Evolutionary conservation across 1,140 invertebrate genomes (phyloP).

Genomic region (Calycopis cecrops): DNA sequence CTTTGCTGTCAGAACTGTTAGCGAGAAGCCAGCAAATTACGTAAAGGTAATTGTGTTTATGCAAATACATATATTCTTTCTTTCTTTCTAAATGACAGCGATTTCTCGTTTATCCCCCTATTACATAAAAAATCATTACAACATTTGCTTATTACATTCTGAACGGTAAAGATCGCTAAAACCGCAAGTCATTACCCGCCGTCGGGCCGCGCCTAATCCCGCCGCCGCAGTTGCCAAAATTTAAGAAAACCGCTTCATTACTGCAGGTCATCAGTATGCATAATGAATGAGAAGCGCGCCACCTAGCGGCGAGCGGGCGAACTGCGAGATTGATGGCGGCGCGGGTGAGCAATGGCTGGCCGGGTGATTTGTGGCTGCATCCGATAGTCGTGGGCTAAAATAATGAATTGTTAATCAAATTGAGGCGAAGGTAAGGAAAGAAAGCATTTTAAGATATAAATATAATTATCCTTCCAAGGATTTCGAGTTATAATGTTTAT

Average conservation of each 20-base stretch:
- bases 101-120: no score
- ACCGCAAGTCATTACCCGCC: not conserved
- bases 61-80: no score
- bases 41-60: no score
- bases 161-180: not conserved
- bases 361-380: slow-evolving; percentile 24
- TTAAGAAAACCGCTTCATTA: slow-evolving; percentile 69
- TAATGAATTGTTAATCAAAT: not conserved
- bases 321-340: slow-evolving; percentile 57
- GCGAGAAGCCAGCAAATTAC: no score
- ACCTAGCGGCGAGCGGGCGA: slow-evolving; percentile 46
- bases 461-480: no score
- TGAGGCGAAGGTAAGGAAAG: no score
- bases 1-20: no score
- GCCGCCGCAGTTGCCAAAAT: slow-evolving; percentile 24
- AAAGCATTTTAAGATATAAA: no score
- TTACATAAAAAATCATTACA: no score
- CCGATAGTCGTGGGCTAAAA: slow-evolving; percentile 7
- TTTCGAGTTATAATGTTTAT: not conserved
- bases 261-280: slow-evolving; percentile 76
- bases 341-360: slow-evolving; percentile 38
- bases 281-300: slow-evolving; percentile 74
- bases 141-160: no score
- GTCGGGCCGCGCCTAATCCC: slow-evolving; percentile 22
- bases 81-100: no score